Evolutionary conservation across 37 sponge, comb jelly and placozoan genomes (phyloP).

Genomic region (Theonella swinhoei): DNA sequence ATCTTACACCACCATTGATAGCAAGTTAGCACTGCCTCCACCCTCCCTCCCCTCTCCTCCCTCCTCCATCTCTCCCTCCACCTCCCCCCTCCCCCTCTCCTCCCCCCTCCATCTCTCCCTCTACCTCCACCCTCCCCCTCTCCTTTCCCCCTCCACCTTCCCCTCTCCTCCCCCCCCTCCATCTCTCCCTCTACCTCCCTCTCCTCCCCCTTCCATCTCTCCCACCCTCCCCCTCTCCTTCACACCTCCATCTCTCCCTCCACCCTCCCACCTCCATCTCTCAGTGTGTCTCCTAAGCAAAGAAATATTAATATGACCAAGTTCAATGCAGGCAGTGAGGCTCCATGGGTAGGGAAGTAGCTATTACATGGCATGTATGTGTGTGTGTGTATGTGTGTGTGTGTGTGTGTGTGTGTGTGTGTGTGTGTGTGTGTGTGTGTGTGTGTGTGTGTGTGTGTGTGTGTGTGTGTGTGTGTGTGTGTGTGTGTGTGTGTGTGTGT

Average conservation of each 20-base stretch:
- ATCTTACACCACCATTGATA: slow-evolving; percentile 52
- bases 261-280: neutral
- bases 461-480: too few species aligned
- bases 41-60: neutral
- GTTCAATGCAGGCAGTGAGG: slow-evolving; percentile 36
- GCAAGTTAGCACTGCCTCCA: slow-evolving; percentile 53
- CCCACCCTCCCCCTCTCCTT: slow-evolving; percentile 5
- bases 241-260: too few species aligned
- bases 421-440: too few species aligned
- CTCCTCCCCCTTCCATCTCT: neutral
- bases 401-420: neutral
- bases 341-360: slow-evolving; percentile 23
- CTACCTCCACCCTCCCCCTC: slow-evolving; percentile 6
- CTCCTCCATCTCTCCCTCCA: slow-evolving; percentile 1
- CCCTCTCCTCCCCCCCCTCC: too few species aligned
- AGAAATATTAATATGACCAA: slow-evolving; percentile 16
- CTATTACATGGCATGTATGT: neutral
- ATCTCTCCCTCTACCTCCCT: too few species aligned
- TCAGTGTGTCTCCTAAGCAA: slow-evolving; percentile 24
- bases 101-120: neutral
- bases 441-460: too few species aligned
- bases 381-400: slow-evolving; percentile 5
- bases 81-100: too few species aligned
- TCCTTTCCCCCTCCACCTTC: neutral
- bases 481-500: too few species aligned